Evolutionary conservation across 2,888 invertebrate genomes (phyloP), one percentile per base, ranked within the genome.

Genomic region (Argyra leucocephala): DNA sequence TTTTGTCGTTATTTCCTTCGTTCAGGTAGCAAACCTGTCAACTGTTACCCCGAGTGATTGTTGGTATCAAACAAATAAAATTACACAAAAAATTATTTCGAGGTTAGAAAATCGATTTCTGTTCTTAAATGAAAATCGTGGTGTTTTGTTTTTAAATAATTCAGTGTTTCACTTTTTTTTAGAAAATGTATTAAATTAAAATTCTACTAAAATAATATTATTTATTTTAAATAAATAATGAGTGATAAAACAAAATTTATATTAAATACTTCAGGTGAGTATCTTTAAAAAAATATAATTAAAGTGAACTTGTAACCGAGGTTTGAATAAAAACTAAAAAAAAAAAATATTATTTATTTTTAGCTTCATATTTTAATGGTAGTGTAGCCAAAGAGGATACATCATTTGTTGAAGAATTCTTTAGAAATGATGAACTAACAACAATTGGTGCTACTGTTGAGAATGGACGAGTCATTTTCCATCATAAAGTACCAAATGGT

Each of bases 351-450:
- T 21, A 10, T 22, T 57, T 18, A 18, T 21, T 57, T 31, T 62
- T 36, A 79, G 79, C 75, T 69, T 77, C 78, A 69, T 79, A 76
- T 70, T 79, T 79, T 69, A 74, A 72, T 67, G 74, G 73, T 65
- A 70, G 72, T 66, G 74, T 72, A 74, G 73, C 76, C 70, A 75
- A 73, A 71, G 81, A 77, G 71, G 73, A 76, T 69, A 67, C 71
- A 31, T 73, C 74, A 66, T 73, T 78, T 68, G 73, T 83, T 67
- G 75, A 78, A 69, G 80, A 80, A 70, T 83, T 83, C 73, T 73
- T 83, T 64, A 78, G 81, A 71, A 80, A 76, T 69, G 81, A 81
- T 70, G 80, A 80, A 71, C 76, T 79, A 68, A 77, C 79, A 62
- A 77, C 78, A 67, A 73, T 83, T 67, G 80, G 80, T 69, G 82